Evolutionary conservation across 2,797 vertebrate genomes (phyloP), one percentile per base, ranked within the genome.

Genomic region (Sebastes oblongus): DNA sequence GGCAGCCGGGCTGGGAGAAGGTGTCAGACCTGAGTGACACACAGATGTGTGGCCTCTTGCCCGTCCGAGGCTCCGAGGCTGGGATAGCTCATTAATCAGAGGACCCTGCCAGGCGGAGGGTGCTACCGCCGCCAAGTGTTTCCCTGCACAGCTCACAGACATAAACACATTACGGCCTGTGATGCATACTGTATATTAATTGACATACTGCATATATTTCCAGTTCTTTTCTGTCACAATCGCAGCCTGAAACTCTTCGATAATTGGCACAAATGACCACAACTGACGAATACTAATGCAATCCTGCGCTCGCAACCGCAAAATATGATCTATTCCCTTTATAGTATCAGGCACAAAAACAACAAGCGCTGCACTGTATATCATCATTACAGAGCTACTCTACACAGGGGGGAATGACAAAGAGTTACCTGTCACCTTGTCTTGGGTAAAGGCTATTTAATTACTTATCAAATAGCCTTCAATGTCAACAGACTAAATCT

Each of bases 401-500:
- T 77, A 94, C 95, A 96, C 94, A 94, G 94, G 80, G 86, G 79
- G 75, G 81, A 46, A 78, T 95, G 96, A 96, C 89, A 93, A 91
- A 92, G 96, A 96, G 94, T 96, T 97, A 97, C 96, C 96, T 96
- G 96, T 98, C 97, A 98, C 97, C 97, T 97, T 97, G 96, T 97
- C 97, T 95, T 95, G 94, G 94, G 96, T 96, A 96, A 96, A 96
- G 95, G 95, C 96, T 96, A 97, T 97, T 97, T 97, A 98, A 99
- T 98, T 98, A 98, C 96, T 97, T 97, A 98, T 98, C 97, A 98
- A 98, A 97, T 94, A 96, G 96, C 96, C 95, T 94, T 97, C 97
- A 97, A 97, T 97, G 97, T 97, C 97, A 97, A 98, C 96, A 96
- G 96, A 96, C 96, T 96, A 96, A 97, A 97, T 97, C 96, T 96